A percentile compares a stretch with the other conserved stretches of the same genome.
phyloP scores from a whole-genome alignment of 2,113 vertebrate species.

The Hypanus sabinus region DNA sequence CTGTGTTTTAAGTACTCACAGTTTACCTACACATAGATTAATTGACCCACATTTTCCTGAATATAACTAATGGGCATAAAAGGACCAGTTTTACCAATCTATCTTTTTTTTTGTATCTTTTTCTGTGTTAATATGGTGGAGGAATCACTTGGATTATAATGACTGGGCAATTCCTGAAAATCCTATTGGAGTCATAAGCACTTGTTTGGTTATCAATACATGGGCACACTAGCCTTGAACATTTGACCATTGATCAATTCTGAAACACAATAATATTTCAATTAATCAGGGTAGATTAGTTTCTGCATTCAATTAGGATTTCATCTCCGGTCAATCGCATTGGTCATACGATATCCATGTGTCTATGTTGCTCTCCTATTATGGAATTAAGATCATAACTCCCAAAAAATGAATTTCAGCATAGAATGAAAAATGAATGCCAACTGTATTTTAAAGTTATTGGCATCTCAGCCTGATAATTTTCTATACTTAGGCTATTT shows the following conservation, averaged over 20 bases:
- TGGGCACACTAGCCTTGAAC: neutral
- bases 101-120: neutral
- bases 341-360: no score
- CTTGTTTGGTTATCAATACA: neutral
- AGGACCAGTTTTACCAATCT: neutral
- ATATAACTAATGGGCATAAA: neutral
- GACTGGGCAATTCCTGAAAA: neutral
- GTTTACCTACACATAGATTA: neutral
- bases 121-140: neutral
- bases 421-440: no score
- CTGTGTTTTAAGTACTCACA: neutral
- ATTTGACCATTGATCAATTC: neutral
- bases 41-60: neutral
- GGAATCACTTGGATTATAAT: neutral
- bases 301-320: neutral
- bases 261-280: neutral
- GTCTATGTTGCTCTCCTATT: no score
- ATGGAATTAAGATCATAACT: no score
- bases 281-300: neutral
- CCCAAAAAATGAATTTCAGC: no score
- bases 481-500: neutral
- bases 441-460: no score
- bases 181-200: neutral
- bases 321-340: no score
- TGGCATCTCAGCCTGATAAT: neutral